Conservation (phyloP, 2,888 invertebrate species). For the Mythimna impura region DNA sequence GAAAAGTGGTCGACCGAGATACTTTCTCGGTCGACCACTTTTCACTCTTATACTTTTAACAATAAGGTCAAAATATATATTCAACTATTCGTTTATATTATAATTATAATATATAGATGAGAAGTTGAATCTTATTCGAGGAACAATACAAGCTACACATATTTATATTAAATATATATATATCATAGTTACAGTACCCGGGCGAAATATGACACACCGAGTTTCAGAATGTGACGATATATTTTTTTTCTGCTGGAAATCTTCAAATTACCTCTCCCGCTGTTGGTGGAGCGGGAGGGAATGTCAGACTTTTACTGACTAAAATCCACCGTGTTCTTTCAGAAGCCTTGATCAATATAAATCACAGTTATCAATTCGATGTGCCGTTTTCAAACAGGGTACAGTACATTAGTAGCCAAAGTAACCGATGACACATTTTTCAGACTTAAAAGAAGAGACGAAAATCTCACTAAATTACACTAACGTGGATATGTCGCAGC, state of each 20-base stretch:
- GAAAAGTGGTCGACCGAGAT: no score
- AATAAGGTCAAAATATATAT: neutral
- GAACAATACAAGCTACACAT: slow-evolving; percentile 4
- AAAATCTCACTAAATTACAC: slow-evolving; percentile 24
- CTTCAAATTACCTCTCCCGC: no score
- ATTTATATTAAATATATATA: neutral
- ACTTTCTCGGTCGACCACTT: no score
- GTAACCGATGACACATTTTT: slow-evolving; percentile 32
- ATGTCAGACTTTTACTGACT: no score
- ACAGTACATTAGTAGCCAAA: slow-evolving; percentile 12
- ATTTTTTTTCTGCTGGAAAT: no score
- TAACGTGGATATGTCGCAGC: neutral
- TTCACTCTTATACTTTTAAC: no score
- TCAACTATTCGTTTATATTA: slow-evolving; percentile 3
- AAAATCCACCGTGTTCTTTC: no score
- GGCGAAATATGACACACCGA: neutral
- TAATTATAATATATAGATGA: neutral
- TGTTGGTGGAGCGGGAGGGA: no score
- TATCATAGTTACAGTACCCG: neutral
- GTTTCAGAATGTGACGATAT: neutral
- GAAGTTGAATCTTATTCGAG: slow-evolving; percentile 26
- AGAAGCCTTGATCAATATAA: no score
- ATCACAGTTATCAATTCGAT: no score
- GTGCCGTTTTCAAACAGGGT: neutral
- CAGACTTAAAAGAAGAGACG: slow-evolving; percentile 38